These are phyloP conservation scores for Pseudorectes ferrugineus DNA, from an alignment of 2,113 vertebrate genomes.

Conservation along the genomic window DNA sequence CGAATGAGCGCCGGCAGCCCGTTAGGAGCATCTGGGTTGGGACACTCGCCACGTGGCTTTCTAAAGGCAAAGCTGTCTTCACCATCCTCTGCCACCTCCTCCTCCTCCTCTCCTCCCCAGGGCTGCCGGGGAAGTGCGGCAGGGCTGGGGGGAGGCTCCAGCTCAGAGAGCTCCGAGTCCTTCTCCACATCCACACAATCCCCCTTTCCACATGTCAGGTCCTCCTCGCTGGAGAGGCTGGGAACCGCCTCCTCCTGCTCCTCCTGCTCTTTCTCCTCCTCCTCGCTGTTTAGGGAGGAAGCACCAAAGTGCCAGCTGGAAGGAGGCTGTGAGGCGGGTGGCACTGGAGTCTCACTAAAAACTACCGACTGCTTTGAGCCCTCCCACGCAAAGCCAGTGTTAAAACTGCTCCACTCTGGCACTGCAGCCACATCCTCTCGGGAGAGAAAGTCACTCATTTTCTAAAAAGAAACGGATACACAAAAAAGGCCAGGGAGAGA, in stretches of 20 bases:
- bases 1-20: slow-evolving; percentile 71
- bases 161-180: slow-evolving; percentile 16
- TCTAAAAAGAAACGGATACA: slow-evolving; percentile 78
- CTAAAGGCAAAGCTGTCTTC: slow-evolving; percentile 61
- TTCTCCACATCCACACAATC: slow-evolving; percentile 49
- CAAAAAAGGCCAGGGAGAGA: slow-evolving; percentile 65
- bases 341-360: slow-evolving; percentile 63
- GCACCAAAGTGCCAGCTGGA: slow-evolving; percentile 32
- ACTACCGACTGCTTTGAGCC: slow-evolving; percentile 59
- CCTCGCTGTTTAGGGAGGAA: slow-evolving; percentile 64
- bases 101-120: slow-evolving; percentile 21
- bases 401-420: slow-evolving; percentile 58
- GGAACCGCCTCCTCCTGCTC: slow-evolving; percentile 32
- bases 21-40: background rate
- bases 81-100: slow-evolving; percentile 54
- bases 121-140: slow-evolving; percentile 18
- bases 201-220: slow-evolving; percentile 44
- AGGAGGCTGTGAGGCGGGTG: slow-evolving; percentile 28
- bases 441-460: slow-evolving; percentile 63
- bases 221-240: slow-evolving; percentile 48
- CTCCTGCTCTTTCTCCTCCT: slow-evolving; percentile 55
- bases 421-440: slow-evolving; percentile 71
- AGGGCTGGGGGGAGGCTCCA: background rate
- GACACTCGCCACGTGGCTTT: slow-evolving; percentile 51
- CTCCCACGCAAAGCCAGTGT: slow-evolving; percentile 58